These are phyloP conservation scores for Neopipo cinnamomea DNA, from an alignment of 2,113 vertebrate species.

Conservation along the genomic window DNA sequence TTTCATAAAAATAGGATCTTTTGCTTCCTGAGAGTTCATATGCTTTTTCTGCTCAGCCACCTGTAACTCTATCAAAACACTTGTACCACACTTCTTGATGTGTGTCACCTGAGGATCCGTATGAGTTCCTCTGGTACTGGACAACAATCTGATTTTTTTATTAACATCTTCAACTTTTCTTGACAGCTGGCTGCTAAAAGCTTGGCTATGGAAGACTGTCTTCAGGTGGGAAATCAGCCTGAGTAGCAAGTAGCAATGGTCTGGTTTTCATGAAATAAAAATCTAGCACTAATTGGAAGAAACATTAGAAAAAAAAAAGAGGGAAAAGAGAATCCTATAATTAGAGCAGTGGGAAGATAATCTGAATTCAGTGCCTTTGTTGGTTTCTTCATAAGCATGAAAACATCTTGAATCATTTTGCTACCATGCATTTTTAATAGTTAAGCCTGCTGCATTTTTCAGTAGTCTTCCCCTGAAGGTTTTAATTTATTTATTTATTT, in stretches of 20 bases:
- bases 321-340: neutral
- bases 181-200: neutral
- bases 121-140: neutral
- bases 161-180: neutral
- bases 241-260: neutral
- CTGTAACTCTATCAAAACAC: neutral
- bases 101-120: neutral
- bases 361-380: neutral
- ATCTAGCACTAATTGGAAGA: neutral
- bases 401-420: constrained; percentile 19
- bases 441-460: constrained; percentile 19
- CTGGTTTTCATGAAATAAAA: neutral
- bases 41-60: neutral
- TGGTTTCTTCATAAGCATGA: neutral
- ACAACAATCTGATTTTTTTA: neutral
- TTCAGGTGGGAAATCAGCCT: neutral
- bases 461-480: neutral
- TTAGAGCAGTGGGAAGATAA: neutral
- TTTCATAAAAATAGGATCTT: neutral
- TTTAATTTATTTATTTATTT: neutral
- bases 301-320: neutral
- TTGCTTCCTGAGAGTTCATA: neutral
- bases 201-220: neutral
- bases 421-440: constrained; percentile 29
- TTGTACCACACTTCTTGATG: neutral